Conservation (phyloP, 2,888 invertebrate species). For the Ophraella communa region DNA sequence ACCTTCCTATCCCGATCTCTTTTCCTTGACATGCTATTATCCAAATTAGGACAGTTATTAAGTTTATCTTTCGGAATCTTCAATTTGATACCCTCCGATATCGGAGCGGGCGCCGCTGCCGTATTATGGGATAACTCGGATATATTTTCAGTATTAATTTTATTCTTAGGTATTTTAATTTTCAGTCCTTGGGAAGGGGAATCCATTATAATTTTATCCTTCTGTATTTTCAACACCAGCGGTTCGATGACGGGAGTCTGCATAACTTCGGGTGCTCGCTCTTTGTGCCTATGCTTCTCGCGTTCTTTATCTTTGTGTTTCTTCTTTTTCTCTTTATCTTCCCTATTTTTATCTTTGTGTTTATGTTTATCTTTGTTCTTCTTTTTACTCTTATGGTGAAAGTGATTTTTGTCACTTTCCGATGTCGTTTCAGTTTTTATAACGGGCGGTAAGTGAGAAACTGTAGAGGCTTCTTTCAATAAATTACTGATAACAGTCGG, state of each 20-base stretch:
- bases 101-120: slow-evolving; percentile 30
- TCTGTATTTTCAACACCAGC: slow-evolving; percentile 62
- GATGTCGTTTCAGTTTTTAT: slow-evolving; percentile 43
- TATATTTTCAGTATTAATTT: slow-evolving; percentile 65
- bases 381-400: slow-evolving; percentile 62
- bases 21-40: slow-evolving; percentile 30
- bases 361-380: slow-evolving; percentile 82
- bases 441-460: slow-evolving; percentile 51
- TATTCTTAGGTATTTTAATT: slow-evolving; percentile 82
- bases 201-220: slow-evolving; percentile 45
- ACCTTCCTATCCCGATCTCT: slow-evolving; percentile 37
- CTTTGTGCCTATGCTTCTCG: slow-evolving; percentile 71
- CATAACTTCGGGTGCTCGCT: slow-evolving; percentile 39
- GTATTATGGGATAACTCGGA: slow-evolving; percentile 49
- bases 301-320: slow-evolving; percentile 69
- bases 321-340: slow-evolving; percentile 75
- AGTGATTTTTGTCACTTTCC: slow-evolving; percentile 39
- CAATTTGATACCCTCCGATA: slow-evolving; percentile 67
- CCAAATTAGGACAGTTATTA: slow-evolving; percentile 51
- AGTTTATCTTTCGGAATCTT: slow-evolving; percentile 81
- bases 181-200: slow-evolving; percentile 66
- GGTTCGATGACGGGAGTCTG: slow-evolving; percentile 54
- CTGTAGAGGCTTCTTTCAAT: slow-evolving; percentile 65
- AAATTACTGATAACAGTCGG: slow-evolving; percentile 75
- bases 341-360: slow-evolving; percentile 74